Evolutionary conservation across 1,140 invertebrate genomes (phyloP).

Genomic region (Eriocheir sinensis): DNA sequence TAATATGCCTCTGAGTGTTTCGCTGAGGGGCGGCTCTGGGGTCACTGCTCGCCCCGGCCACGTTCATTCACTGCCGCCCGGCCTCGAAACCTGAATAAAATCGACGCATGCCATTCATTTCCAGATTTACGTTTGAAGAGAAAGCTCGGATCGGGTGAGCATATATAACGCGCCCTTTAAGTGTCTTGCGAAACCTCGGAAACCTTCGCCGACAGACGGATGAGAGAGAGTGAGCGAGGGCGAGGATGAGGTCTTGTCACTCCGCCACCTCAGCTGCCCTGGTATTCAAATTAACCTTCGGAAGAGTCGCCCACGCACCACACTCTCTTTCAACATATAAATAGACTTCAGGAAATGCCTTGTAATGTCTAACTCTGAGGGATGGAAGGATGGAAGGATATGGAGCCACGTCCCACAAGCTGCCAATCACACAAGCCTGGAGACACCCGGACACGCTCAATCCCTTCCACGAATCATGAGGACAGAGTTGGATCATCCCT

Average conservation of each 20-base stretch:
- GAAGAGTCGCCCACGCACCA: constrained; percentile 30
- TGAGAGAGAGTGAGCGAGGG: not conserved
- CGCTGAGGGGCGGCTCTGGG: not conserved
- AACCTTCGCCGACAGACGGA: constrained; percentile 34
- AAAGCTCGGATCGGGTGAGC: not conserved
- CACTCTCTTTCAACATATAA: constrained; percentile 49
- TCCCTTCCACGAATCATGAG: not conserved
- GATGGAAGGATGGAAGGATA: not conserved
- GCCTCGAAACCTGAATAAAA: constrained; percentile 3
- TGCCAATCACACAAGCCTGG: not conserved
- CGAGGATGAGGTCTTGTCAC: constrained; percentile 28
- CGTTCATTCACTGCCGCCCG: not conserved
- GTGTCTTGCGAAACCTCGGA: constrained; percentile 27
- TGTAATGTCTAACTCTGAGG: not conserved
- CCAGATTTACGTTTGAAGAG: not conserved
- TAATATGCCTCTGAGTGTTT: not conserved
- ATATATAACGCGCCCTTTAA: not conserved
- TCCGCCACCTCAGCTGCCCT: constrained; percentile 30
- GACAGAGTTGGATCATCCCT: not conserved
- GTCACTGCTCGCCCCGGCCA: not conserved
- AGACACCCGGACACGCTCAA: not conserved
- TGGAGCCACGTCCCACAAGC: not conserved
- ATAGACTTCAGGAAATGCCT: constrained; percentile 31
- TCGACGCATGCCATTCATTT: not conserved
- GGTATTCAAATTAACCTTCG: constrained; percentile 56